Base-by-base conservation (phyloP, 2,888 invertebrate species). In the Margaritifera margaritifera region DNA sequence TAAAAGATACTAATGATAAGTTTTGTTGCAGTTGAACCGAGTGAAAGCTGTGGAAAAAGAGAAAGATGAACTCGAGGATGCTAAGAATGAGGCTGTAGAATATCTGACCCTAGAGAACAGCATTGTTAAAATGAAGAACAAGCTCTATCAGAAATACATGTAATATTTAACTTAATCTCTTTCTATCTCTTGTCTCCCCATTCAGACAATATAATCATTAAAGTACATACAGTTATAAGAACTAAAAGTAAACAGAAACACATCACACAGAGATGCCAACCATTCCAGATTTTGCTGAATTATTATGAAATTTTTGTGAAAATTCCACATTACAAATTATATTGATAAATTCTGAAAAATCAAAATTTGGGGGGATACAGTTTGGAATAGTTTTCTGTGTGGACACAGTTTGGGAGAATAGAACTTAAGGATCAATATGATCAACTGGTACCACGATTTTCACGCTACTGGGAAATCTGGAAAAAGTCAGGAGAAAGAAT, bases 51-150 rank as follows among this genome's bases (percentile, higher is more conserved):
- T 90, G 6, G 90, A 90, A 74, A 89, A 89, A 65, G 91, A 91
- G 69, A 90, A 90, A 79, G 86, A 89, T 67, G 87, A 88, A n/a
- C 73, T 91, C 65, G 90, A 90, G 69, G 90, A 86, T 11, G 87
- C 89, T 0, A 90, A 89, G 72, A 87, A 90, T 69, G 90, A 90
- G 69, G 90, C 90, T 8, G 78, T 91, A 5, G 87, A 87, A 94
- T 96, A 11, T 94, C 91, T 99, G 81, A 93, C 93, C 77, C 88
- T 93, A 25, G 95, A 97, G 87, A 99, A 99, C 88, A 92, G 92
- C 4, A 91, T 94, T 1, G 92, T 93, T 2, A 91, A 92, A 64
- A 92, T 93, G 3, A 93, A 93, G 72, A 95, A 95, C 90, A 92
- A 93, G 81, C 88, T 94, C 51, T 92, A 93, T 77, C 95, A 96